Percentiles rank a stretch among this genome's conserved stretches.
phyloP scores from a whole-genome alignment of 2,888 invertebrate genomes.

The Eueremaeus valkanovi region DNA sequence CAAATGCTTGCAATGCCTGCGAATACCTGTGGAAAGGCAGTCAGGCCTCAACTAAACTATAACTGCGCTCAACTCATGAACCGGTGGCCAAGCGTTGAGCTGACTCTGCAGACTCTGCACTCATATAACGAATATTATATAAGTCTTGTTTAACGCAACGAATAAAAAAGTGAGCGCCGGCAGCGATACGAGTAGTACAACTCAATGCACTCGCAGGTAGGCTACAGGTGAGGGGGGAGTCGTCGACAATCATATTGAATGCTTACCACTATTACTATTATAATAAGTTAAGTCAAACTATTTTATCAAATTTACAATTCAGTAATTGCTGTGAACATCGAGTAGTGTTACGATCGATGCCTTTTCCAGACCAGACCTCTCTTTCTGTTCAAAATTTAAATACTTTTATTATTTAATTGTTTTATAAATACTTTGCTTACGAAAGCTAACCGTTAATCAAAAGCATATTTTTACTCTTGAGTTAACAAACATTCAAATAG shows the following conservation, averaged over 20 bases:
- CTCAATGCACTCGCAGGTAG: not conserved
- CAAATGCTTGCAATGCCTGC: not conserved
- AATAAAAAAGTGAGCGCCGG: slow-evolving; percentile 19
- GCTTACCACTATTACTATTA: not conserved
- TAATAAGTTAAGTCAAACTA: no score
- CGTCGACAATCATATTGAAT: not conserved
- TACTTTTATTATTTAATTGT: slow-evolving; percentile 6
- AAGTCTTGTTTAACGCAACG: slow-evolving; percentile 25
- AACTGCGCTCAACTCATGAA: not conserved
- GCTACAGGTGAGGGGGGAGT: not conserved
- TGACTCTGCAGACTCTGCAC: no score
- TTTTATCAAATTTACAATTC: not conserved
- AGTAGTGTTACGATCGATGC: not conserved
- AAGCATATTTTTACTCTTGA: no score
- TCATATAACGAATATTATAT: not conserved
- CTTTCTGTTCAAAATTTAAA: not conserved
- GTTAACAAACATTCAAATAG: no score
- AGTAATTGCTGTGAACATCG: not conserved
- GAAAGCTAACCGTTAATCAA: no score
- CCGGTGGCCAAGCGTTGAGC: slow-evolving; percentile 34
- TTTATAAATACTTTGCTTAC: not conserved
- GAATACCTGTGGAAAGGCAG: not conserved
- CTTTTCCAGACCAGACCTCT: not conserved
- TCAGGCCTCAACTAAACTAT: slow-evolving; percentile 21
- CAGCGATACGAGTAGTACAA: slow-evolving; percentile 19